Conservation (phyloP, 37 sponge, comb jelly and placozoan species). For the Agelas oroides region DNA sequence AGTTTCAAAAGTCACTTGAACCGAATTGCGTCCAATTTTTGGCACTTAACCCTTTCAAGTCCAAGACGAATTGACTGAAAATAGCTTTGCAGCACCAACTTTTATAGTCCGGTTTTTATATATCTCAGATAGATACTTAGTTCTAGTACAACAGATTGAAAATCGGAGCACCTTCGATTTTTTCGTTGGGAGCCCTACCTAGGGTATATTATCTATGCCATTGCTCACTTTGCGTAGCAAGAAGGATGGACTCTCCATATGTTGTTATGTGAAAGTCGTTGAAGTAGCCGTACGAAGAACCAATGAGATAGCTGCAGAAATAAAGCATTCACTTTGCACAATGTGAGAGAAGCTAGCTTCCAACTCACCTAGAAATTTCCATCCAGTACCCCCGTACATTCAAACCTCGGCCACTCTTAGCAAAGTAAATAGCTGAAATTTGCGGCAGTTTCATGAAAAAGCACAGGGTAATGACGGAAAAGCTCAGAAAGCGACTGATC, state of each 20-base stretch:
- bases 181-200: too few species aligned
- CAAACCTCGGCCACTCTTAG: conserved; percentile 33
- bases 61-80: too few species aligned
- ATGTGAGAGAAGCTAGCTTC: background rate
- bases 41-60: too few species aligned
- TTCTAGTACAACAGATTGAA: too few species aligned
- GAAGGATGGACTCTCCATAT: conserved; percentile 38
- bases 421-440: conserved; percentile 11
- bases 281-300: conserved; percentile 33
- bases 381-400: conserved; percentile 38
- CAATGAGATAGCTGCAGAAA: conserved; percentile 27
- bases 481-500: conserved; percentile 46
- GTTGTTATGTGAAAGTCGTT: conserved; percentile 30
- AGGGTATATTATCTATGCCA: background rate
- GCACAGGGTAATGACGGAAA: conserved; percentile 48
- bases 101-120: too few species aligned
- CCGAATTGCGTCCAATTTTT: too few species aligned
- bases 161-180: too few species aligned
- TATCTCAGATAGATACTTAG: too few species aligned
- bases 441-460: conserved; percentile 61
- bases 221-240: conserved; percentile 40
- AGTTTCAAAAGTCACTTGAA: too few species aligned
- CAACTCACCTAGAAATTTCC: conserved; percentile 38
- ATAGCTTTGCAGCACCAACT: too few species aligned
- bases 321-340: background rate